Evolutionary conservation across 2,888 invertebrate genomes (phyloP).

Genomic region (Balanococcus diminutus): DNA sequence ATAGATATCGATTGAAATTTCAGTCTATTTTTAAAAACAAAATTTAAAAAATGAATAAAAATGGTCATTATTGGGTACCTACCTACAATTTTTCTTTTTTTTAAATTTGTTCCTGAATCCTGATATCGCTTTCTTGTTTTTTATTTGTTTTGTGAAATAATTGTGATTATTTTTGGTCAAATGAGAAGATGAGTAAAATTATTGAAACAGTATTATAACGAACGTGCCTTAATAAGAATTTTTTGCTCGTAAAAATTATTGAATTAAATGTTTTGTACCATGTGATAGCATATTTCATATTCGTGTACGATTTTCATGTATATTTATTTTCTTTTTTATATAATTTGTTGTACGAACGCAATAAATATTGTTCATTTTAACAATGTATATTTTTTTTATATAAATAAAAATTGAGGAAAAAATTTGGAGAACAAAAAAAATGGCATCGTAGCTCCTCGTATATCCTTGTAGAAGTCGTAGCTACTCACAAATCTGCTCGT

Average conservation of each 20-base stretch:
- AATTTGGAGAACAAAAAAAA: too few relatives aligned
- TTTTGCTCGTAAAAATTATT: neutral
- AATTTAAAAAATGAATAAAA: neutral
- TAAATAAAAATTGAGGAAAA: too few relatives aligned
- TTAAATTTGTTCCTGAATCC: neutral
- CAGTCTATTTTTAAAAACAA: neutral
- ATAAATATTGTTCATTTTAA: slow-evolving; percentile 29
- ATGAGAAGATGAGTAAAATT: too few relatives aligned
- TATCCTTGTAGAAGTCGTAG: too few relatives aligned
- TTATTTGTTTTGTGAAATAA: neutral
- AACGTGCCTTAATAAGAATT: neutral
- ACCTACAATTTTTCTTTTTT: neutral
- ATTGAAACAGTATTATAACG: neutral
- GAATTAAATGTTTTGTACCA: slow-evolving; percentile 13
- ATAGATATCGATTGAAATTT: too few relatives aligned
- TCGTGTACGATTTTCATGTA: slow-evolving; percentile 33
- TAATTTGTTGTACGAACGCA: slow-evolving; percentile 41
- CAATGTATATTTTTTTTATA: neutral
- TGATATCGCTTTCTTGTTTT: too few relatives aligned
- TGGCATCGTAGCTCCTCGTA: too few relatives aligned
- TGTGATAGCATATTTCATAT: slow-evolving; percentile 5
- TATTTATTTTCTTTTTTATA: slow-evolving; percentile 43
- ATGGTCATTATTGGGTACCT: neutral
- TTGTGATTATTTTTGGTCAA: neutral
- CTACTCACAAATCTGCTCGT: too few relatives aligned